Base-by-base conservation (phyloP, 2,797 vertebrate genomes). In the Scarus forsteni region DNA sequence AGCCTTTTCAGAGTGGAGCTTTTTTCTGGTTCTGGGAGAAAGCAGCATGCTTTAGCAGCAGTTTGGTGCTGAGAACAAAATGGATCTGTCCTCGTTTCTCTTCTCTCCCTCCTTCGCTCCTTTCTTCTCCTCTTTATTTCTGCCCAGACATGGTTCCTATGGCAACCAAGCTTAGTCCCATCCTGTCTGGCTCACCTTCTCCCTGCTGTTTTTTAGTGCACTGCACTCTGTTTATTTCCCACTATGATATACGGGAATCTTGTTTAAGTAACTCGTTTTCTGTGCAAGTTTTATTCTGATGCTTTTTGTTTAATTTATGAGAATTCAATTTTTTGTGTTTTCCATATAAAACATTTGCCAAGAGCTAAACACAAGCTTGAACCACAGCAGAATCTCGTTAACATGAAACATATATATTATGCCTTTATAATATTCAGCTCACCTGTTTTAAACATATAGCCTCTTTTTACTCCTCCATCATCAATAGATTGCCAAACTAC, bases 101-200 rank as follows among this genome's bases (percentile, higher is more conserved):
- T 60, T 72, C 67, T 64, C 67, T 77, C 63, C 38, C 62, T 75
- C 49, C 7, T 60, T 73, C 7, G 7, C 16, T 71, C 19, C 14
- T 67, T 46, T 60, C 52, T 53, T 58, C 48, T 72, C 18, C 35
- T 54, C 75, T 73, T 56, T 54, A 75, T 57, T 71, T 71, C 65
- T 83, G 76, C 85, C 81, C 81, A 75, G 84, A 88, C 82, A 40
- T 7, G 48, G 92, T 95, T 94, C 77, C 91, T 52, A 93, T 93
- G 92, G 87, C 90, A 91, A 93, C 92, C 52, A 13, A 54, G 70
- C 81, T 76, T 53, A 52, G 77, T 81, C 86, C 68, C 84, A 72
- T 71, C 19, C 60, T 66, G 60, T 54, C 67, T 86, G 73, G 60
- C 66, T 85, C 69, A 78, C 73, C 83, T 79, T 85, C 76, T 75